Conservation (phyloP, 2,888 invertebrate genomes). For the Chymomyza fuscimana region DNA sequence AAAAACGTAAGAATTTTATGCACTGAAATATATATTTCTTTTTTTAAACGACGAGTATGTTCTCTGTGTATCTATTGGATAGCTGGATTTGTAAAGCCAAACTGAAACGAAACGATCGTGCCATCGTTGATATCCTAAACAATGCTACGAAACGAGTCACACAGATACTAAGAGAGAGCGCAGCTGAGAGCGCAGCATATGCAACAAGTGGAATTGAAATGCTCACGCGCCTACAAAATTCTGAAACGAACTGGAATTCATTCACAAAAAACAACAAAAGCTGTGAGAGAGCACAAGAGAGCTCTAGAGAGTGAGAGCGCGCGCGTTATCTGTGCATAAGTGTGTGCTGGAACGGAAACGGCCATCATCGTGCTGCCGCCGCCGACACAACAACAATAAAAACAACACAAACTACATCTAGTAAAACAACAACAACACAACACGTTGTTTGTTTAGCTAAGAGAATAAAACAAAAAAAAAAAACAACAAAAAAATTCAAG, state of each 20-base stretch:
- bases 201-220: slow-evolving; percentile 59
- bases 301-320: slow-evolving; percentile 10
- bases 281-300: slow-evolving; percentile 2
- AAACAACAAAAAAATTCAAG: slow-evolving; percentile 25
- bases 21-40: not conserved
- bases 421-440: slow-evolving; percentile 60
- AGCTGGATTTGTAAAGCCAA: slow-evolving; percentile 75
- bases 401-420: slow-evolving; percentile 53
- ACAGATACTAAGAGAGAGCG: slow-evolving; percentile 23
- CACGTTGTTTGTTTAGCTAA: slow-evolving; percentile 72
- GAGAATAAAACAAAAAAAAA: slow-evolving; percentile 41
- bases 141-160: slow-evolving; percentile 57
- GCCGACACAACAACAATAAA: slow-evolving; percentile 16
- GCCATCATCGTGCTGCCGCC: slow-evolving; percentile 77
- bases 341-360: slow-evolving; percentile 75
- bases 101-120: slow-evolving; percentile 78
- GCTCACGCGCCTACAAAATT: slow-evolving; percentile 18
- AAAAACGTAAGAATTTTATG: not conserved
- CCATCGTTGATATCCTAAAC: slow-evolving; percentile 74
- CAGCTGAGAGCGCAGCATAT: slow-evolving; percentile 29
- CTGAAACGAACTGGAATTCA: slow-evolving; percentile 68
- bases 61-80: slow-evolving; percentile 78
- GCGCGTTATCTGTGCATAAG: slow-evolving; percentile 32
- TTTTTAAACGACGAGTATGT: slow-evolving; percentile 36
- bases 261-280: slow-evolving; percentile 56